Evolutionary conservation across 2,113 vertebrate species (phyloP), one percentile per base, ranked within the genome.

Genomic region (Bambusicola thoracicus): DNA sequence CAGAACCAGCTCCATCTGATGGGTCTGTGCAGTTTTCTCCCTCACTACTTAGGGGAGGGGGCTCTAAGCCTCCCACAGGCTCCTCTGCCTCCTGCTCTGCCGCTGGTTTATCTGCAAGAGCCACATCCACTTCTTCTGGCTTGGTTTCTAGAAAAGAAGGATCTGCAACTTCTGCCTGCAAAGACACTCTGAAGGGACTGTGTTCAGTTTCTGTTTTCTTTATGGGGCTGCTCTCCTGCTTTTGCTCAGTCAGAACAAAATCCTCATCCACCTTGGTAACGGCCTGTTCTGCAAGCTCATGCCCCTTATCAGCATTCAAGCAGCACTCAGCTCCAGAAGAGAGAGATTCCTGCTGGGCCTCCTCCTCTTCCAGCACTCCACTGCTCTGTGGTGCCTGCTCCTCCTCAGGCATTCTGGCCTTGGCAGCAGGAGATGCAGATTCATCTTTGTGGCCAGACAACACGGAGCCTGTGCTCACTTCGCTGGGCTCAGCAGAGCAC

Each of bases 291-390:
- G 65, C 49, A 61, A 13, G 38, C 4, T 30, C 63, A 29, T 67
- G 68, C 12, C 4, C 56, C n/a, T 41, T 1, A 46, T 44, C 77
- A 18, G 51, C 43, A 38, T 65, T 62, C 46, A 59, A 49, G 44
- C 34, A 13, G 36, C 16, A 27, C 38, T 65, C 36, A 10, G 49
- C 46, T 56, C 20, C 1, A 0, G 67, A 11, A 59, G 29, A 80
- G 22, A 58, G 36, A 56, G 17, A 40, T 7, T 74, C n/a, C 27
- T 74, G 76, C n/a, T 91, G 67, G n/a, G 40, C 81, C 5, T 38
- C 51, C 78, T 97, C 90, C 27, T 68, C 72, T 94, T 89, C 93
- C 74, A 92, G 16, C 90, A 95, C n/a, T 92, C 43, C 40, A 78
- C 67, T 17, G 83, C 55, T 92, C 59, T 1, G 30, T 40, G 13